Conservation (phyloP, 92 coral and sea anemone species). For the Porites lobata region DNA sequence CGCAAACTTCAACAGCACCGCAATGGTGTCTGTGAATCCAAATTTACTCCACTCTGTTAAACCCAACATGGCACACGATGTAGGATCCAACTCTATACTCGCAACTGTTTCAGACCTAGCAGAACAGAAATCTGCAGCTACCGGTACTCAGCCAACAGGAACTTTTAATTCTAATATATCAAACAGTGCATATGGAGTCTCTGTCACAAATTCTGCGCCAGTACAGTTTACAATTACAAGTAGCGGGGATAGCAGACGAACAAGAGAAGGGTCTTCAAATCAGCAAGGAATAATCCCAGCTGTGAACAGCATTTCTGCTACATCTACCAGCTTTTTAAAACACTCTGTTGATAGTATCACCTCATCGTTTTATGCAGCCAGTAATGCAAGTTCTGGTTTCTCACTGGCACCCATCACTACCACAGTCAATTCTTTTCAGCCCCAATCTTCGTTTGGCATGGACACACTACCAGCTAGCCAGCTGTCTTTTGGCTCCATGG, state of each 20-base stretch:
- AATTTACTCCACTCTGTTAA: conserved; percentile 78
- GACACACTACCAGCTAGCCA: conserved; percentile 51
- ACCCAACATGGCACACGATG: conserved; percentile 47
- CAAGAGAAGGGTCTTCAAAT: conserved; percentile 1
- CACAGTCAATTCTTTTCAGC: neutral
- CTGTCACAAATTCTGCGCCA: neutral
- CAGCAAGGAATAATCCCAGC: conserved; percentile 16
- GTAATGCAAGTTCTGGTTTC: conserved; percentile 12
- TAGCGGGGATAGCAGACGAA: neutral
- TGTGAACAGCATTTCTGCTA: conserved; percentile 17
- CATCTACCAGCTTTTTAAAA: conserved; percentile 79
- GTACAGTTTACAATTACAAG: conserved; percentile 6
- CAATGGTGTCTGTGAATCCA: conserved; percentile 90
- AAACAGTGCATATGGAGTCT: conserved; percentile 14
- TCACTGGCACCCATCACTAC: conserved; percentile 9
- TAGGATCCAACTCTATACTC: conserved; percentile 55
- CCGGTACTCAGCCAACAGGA: neutral
- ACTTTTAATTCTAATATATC: neutral
- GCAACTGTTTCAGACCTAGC: conserved; percentile 66
- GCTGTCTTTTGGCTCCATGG: conserved; percentile 58
- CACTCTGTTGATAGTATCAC: conserved; percentile 91
- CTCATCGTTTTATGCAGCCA: conserved; percentile 73
- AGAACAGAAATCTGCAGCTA: conserved; percentile 50
- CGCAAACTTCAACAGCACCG: conserved; percentile 74
- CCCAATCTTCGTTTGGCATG: conserved; percentile 20